A percentile compares a stretch with the other conserved stretches of the same genome.
Conservation (phyloP, 35 echinoderm and acorn worm species). For the Holothuria glaberrima region DNA sequence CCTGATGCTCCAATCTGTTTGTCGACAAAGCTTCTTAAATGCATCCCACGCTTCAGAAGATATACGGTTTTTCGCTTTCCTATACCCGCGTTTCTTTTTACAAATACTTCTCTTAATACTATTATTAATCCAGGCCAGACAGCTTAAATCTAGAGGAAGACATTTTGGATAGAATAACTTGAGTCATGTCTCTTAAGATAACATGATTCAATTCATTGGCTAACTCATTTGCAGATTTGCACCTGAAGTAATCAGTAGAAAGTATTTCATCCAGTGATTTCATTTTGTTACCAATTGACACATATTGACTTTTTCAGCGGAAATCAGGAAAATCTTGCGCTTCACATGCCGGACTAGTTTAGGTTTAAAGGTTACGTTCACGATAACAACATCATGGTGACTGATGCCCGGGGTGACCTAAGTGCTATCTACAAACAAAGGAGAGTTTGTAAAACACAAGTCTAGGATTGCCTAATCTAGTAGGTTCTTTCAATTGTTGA, state of each 20-base stretch:
- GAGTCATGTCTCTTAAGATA: slow-evolving; percentile 27
- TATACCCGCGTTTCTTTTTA: too few relatives aligned
- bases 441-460: slow-evolving; percentile 70
- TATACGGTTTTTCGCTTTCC: too few relatives aligned
- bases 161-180: slow-evolving; percentile 54
- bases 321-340: slow-evolving; percentile 67
- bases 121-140: slow-evolving; percentile 61
- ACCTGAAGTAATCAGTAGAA: background rate
- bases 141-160: slow-evolving; percentile 40
- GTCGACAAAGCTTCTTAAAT: too few relatives aligned
- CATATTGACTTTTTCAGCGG: slow-evolving; percentile 61
- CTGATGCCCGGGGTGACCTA: slow-evolving; percentile 69
- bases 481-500: slow-evolving; percentile 61
- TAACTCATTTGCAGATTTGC: slow-evolving; percentile 12
- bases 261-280: slow-evolving; percentile 20
- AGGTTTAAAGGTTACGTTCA: too few relatives aligned
- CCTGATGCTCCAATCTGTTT: too few relatives aligned
- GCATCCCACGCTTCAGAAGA: too few relatives aligned
- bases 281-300: slow-evolving; percentile 18
- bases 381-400: slow-evolving; percentile 69
- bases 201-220: slow-evolving; percentile 44
- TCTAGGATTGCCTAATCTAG: slow-evolving; percentile 62
- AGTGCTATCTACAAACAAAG: slow-evolving; percentile 55
- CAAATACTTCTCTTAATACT: too few relatives aligned
- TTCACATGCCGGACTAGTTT: slow-evolving; percentile 57